Evolutionary conservation across 2,113 vertebrate species (phyloP).

Genomic region (Procapra przewalskii): DNA sequence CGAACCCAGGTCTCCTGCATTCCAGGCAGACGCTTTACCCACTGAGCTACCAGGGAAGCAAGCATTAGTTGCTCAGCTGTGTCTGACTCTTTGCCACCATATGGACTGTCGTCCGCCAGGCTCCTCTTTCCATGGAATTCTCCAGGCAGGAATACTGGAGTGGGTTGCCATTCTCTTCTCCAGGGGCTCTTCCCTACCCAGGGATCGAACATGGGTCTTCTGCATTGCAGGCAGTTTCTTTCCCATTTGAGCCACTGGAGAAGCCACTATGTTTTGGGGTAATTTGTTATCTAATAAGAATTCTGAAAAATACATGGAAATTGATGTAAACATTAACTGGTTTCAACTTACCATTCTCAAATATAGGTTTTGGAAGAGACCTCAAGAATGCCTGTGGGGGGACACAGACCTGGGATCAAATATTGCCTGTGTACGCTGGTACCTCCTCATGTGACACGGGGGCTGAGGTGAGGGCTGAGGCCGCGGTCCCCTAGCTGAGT

Average conservation of each 20-base stretch:
- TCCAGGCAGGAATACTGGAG: not conserved
- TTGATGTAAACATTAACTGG: not conserved
- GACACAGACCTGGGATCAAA: not conserved
- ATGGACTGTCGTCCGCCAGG: not conserved
- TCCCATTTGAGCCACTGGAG: not conserved
- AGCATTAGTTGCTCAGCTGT: not conserved
- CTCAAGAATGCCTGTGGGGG: not conserved
- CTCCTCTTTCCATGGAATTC: not conserved
- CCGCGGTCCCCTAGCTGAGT: not conserved
- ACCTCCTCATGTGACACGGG: not conserved
- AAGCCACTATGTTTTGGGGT: not conserved
- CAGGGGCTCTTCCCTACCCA: not conserved
- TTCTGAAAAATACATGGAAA: not conserved
- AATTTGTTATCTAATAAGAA: not conserved
- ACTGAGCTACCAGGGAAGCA: too few species aligned
- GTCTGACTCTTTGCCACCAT: not conserved
- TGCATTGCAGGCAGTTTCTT: not conserved
- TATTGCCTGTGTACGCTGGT: not conserved
- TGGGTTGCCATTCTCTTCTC: not conserved
- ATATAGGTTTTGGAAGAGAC: not conserved
- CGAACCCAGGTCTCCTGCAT: too few species aligned
- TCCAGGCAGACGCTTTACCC: too few species aligned
- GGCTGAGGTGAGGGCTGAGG: not conserved
- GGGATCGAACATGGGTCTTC: not conserved
- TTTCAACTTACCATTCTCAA: not conserved